A percentile compares a stretch with the other conserved stretches of the same genome.
Conservation (phyloP, 2,113 vertebrate genomes). For the Agapornis roseicollis region DNA sequence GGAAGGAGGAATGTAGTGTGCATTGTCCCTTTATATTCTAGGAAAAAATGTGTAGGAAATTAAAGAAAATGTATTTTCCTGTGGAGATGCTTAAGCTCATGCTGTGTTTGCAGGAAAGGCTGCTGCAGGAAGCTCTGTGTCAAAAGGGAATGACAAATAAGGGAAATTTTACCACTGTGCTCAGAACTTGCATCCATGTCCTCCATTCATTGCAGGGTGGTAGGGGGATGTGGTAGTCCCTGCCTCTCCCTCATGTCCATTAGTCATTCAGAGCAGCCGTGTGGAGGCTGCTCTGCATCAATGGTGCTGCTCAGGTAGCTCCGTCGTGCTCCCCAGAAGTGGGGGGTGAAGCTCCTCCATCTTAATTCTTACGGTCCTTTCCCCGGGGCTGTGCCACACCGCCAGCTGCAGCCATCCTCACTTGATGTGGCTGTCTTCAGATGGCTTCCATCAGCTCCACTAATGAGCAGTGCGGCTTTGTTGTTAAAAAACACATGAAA, state of each 20-base stretch:
- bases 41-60: neutral
- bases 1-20: neutral
- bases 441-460: neutral
- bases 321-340: fast-evolving
- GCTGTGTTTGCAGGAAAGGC: neutral
- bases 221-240: no score
- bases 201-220: neutral
- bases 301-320: neutral
- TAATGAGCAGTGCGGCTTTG: neutral
- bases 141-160: neutral
- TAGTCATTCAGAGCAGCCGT: fast-evolving
- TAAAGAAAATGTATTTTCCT: neutral
- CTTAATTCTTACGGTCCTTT: no score
- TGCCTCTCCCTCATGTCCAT: neutral
- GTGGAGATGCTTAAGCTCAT: neutral
- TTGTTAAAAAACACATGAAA: neutral
- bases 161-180: neutral
- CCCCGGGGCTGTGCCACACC: neutral
- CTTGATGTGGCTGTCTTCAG: neutral
- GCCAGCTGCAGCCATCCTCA: neutral
- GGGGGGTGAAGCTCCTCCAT: fast-evolving
- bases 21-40: neutral
- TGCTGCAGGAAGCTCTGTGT: neutral
- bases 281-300: neutral
- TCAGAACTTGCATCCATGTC: neutral